Evolutionary conservation across 2,797 vertebrate genomes (phyloP), one percentile per base, ranked within the genome.

Genomic region (Labeo calbasu): DNA sequence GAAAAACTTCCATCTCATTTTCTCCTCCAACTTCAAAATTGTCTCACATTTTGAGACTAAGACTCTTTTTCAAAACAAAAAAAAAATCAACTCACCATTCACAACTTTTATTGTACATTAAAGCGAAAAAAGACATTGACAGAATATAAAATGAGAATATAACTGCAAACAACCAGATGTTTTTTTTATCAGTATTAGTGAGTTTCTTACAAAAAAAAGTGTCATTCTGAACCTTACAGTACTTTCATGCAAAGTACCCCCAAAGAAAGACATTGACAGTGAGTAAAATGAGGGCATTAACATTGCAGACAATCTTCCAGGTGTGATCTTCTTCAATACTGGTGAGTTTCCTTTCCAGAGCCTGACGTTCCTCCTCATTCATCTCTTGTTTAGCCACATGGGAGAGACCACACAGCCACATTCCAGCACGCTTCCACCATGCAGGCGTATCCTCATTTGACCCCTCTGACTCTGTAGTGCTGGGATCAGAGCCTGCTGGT

Each of bases 241-340:
- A 28, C 23, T 66, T 65, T 76, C 48, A 76, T 28, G 71, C 94
- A 0, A 97, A 97, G 85, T 96, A 99, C 0, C 96, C 97, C 97
- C 97, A 99, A 5, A 98, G 92, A 88, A 99, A 99, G 55, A 99
- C 85, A 5, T 97, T 98, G 50, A 95, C 25, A 12, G 92, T 82
- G 69, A 99, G 88, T 12, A 99, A 91, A 63, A 99, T 46, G 23
- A 99, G 2, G 4, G 96, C 98, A 0, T 97, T 97, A 2, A 93
- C 0, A 1, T 97, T 88, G 78, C 97, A 99, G 83, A 99, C 84
- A 0, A 8, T 86, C 87, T 88, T 97, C 97, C 97, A 98, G 1
- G 95, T n/a, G 0, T 95, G 94, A 11, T 94, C 19, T 73, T 99
- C 97, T 68, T 94, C 59, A 0, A 98, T 95, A 84, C 94, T 96